Base-by-base conservation (phyloP, 2,888 invertebrate species). In the Papilio protenor region DNA sequence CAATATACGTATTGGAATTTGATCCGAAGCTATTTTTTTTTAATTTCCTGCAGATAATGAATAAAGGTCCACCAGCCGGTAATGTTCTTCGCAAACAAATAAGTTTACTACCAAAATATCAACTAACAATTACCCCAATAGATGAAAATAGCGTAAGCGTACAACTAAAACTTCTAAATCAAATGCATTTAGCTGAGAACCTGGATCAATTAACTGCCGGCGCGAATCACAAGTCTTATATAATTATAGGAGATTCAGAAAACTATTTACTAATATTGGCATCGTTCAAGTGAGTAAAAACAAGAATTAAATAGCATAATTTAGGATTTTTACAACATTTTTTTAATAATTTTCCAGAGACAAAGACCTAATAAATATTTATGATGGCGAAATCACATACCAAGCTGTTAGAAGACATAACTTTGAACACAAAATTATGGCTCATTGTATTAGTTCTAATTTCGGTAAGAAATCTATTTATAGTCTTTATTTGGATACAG, bases 41-140 rank as follows among this genome's bases (percentile, higher is more conserved):
- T 18, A 16, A 23, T 71, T 73, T 16, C 64, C 83, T 84, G 45
- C 81, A 97, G 97, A 96, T 97, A 85, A 95, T 97, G 84, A 97
- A 96, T 87, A 95, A 96, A 87, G 96, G 96, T 64, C 96, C 97
- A 18, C 97, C 97, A 69, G 96, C 96, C 81, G 97, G 97, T 5
- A 96, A 96, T 85, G 89, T 95, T 66, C 86, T 97, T 4, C 94
- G 95, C 64, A 96, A 96, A 80, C 95, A 96, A 88, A 95, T 96
- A 18, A 89, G 90, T 69, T 89, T 95, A 27, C 91, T 97, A 5
- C 97, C 97, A 0, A 95, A 95, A 83, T 97, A 97, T 87, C 88
- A 91, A 40, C 80, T 96, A 21, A 87, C 87, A 1, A 84, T 94
- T 40, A 90, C 87, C 18, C 89, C 92, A 23, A 79, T 90, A 45